A percentile compares a stretch with the other conserved stretches of the same genome.
These are phyloP conservation scores for Bufo bufo DNA, from an alignment of 2,113 vertebrate genomes.

Conservation along the genomic window DNA sequence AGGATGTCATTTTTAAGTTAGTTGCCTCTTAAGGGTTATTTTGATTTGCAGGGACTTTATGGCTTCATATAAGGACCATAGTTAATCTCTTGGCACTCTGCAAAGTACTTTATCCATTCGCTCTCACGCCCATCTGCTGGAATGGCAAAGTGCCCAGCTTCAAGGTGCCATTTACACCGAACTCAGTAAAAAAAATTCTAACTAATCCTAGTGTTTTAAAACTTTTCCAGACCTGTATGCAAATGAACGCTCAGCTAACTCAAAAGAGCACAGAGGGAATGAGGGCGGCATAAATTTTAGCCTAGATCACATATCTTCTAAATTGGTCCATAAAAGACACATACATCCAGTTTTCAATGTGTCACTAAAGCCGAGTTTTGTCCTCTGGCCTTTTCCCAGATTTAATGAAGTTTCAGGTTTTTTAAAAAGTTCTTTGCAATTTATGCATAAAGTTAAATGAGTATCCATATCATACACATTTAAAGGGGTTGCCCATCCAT, in stretches of 20 bases:
- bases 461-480: too few relatives aligned
- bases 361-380: not conserved
- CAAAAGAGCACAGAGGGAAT: slow-evolving; percentile 2
- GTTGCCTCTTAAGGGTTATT: not conserved
- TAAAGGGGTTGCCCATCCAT: too few relatives aligned
- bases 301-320: slow-evolving; percentile 27
- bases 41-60: slow-evolving; percentile 37
- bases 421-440: not conserved
- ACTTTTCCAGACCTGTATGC: slow-evolving; percentile 14
- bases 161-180: slow-evolving; percentile 48
- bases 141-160: slow-evolving; percentile 54
- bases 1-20: not conserved
- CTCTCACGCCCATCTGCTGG: slow-evolving; percentile 50
- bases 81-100: slow-evolving; percentile 32
- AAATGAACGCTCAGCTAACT: slow-evolving; percentile 16
- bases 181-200: not conserved
- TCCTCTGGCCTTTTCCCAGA: not conserved
- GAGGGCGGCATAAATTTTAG: not conserved
- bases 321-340: slow-evolving; percentile 37
- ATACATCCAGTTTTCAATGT: not conserved
- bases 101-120: slow-evolving; percentile 32
- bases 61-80: slow-evolving; percentile 34
- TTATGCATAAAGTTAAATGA: too few relatives aligned
- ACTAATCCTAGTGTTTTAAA: slow-evolving; percentile 12
- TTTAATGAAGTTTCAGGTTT: not conserved